Percentiles rank a stretch among this genome's conserved stretches.
phyloP scores from a whole-genome alignment of 2,888 invertebrate species.

The Drosophila fulvimacula region DNA sequence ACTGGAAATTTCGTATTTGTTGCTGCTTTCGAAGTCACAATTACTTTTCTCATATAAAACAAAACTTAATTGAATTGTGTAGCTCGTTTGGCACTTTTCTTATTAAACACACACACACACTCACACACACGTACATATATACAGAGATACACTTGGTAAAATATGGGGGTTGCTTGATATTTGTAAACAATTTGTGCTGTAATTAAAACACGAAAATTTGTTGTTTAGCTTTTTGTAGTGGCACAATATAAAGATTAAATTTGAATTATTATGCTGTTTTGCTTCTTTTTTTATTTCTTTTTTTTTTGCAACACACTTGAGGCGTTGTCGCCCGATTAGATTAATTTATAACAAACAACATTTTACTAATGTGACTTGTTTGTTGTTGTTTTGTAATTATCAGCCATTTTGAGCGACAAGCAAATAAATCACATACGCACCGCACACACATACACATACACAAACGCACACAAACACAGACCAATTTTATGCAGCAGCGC shows the following conservation, averaged over 20 bases:
- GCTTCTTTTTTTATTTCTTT: conserved; percentile 13
- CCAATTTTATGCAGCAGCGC: conserved; percentile 53
- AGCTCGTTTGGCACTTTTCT: conserved; percentile 20
- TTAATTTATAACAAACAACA: conserved; percentile 54
- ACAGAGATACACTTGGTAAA: conserved; percentile 13
- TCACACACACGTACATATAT: conserved; percentile 5
- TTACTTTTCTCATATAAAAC: conserved; percentile 27
- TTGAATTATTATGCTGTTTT: conserved; percentile 51
- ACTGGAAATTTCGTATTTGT: conserved; percentile 41
- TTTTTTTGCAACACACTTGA: conserved; percentile 48
- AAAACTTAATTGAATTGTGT: conserved; percentile 40
- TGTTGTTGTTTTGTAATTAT: conserved; percentile 52
- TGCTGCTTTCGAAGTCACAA: conserved; percentile 31
- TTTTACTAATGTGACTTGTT: conserved; percentile 39
- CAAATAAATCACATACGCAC: conserved; percentile 64
- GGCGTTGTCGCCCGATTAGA: conserved; percentile 64
- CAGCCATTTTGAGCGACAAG: conserved; percentile 58
- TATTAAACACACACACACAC: conserved; percentile 17
- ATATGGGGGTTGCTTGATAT: conserved; percentile 12
- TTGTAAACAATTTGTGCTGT: conserved; percentile 53
- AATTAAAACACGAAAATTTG: conserved; percentile 37
- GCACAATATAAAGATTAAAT: conserved; percentile 59
- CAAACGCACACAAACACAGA: conserved; percentile 29
- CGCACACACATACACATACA: conserved; percentile 26
- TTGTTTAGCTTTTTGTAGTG: conserved; percentile 27